A percentile compares a stretch with the other conserved stretches of the same genome.
Conservation (phyloP, 92 coral and sea anemone genomes). For the Porites evermanni region DNA sequence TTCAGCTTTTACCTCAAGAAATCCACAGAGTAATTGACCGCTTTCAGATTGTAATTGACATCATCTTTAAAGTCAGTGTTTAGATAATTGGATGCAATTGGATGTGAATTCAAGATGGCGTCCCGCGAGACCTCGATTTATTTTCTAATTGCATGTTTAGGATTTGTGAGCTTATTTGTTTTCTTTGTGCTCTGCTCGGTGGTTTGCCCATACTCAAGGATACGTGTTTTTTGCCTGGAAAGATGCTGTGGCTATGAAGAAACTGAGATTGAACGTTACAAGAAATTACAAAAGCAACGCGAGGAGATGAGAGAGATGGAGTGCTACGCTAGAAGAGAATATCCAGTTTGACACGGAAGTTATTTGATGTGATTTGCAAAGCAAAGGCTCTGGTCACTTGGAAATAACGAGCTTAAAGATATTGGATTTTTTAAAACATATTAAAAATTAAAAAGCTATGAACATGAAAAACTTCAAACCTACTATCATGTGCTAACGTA, state of each 20-base stretch:
- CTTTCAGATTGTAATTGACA: neutral
- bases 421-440: neutral
- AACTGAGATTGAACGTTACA: constrained; percentile 9
- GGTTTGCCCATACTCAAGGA: constrained; percentile 30
- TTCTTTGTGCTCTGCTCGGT: constrained; percentile 1
- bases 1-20: neutral
- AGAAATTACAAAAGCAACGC: constrained; percentile 7
- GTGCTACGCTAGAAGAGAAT: neutral
- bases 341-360: neutral
- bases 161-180: constrained; percentile 20
- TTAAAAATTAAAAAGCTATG: too few species aligned
- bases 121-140: constrained; percentile 22
- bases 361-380: neutral
- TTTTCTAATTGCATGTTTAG: constrained; percentile 11
- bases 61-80: neutral
- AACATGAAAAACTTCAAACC: too few species aligned
- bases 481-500: too few species aligned
- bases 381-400: neutral
- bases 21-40: neutral
- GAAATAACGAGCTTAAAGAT: neutral
- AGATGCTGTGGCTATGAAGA: constrained; percentile 23
- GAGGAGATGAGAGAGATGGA: constrained; percentile 1
- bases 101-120: constrained; percentile 1
- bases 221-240: constrained; percentile 14
- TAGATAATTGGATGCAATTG: neutral